phyloP scores from a whole-genome alignment of 1,140 invertebrate genomes.

The Eriosoma lanigerum region DNA sequence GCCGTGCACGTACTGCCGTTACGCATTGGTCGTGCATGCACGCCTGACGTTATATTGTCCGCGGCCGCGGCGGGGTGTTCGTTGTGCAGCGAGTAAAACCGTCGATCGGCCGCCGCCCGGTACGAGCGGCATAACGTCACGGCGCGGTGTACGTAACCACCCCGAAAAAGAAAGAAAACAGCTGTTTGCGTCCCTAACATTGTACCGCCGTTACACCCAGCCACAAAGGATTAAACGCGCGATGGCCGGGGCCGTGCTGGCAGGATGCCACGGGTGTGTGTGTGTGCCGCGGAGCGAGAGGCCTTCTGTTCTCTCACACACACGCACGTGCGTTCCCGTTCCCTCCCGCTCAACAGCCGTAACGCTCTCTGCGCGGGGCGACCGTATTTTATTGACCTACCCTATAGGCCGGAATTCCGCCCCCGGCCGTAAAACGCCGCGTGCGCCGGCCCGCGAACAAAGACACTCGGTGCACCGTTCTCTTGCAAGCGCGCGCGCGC shows the following conservation, averaged over 20 bases:
- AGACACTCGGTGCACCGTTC: neutral
- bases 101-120: too few species aligned
- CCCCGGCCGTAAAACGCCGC: neutral
- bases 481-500: neutral
- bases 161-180: neutral
- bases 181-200: neutral
- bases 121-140: too few species aligned
- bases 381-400: slow-evolving; percentile 21
- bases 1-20: too few species aligned
- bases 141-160: neutral
- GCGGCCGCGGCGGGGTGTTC: too few species aligned
- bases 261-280: neutral
- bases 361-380: neutral
- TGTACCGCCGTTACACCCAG: too few species aligned
- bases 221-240: neutral
- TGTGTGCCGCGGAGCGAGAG: neutral
- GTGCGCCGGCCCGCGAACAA: neutral
- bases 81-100: too few species aligned
- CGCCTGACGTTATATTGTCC: too few species aligned
- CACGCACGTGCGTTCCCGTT: slow-evolving; percentile 25
- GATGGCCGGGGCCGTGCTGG: neutral
- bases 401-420: slow-evolving; percentile 23
- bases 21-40: too few species aligned
- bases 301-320: neutral
- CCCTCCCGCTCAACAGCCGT: neutral